Percentiles rank a stretch among this genome's conserved stretches.
phyloP scores from a whole-genome alignment of 1,140 invertebrate genomes.

The Ridgeia piscesae region DNA sequence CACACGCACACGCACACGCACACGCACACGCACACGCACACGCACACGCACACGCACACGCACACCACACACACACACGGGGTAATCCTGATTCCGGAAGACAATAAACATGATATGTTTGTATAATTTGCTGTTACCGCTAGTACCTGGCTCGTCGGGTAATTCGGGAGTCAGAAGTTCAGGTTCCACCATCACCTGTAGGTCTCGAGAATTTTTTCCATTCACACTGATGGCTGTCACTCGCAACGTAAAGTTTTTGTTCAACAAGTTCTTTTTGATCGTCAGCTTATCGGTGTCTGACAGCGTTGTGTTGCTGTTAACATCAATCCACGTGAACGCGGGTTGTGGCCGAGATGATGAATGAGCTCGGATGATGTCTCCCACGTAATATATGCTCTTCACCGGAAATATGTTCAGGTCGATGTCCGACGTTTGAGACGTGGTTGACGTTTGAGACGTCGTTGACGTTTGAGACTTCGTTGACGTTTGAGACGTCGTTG shows the following conservation, averaged over 20 bases:
- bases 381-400: background rate
- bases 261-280: background rate
- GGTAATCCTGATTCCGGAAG: no score
- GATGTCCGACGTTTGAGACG: background rate
- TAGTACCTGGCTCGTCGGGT: background rate
- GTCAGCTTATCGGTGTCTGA: background rate
- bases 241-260: background rate
- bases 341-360: background rate
- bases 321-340: background rate
- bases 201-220: background rate
- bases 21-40: no score
- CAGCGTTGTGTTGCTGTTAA: background rate
- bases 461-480: background rate
- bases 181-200: background rate
- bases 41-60: no score
- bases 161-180: background rate
- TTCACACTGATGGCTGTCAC: background rate
- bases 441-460: no score
- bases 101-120: no score
- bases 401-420: background rate
- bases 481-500: background rate
- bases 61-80: no score
- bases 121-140: no score
- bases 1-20: no score
- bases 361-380: background rate